Conservation (phyloP, 2,113 vertebrate species). For the Stegostoma tigrinum region DNA sequence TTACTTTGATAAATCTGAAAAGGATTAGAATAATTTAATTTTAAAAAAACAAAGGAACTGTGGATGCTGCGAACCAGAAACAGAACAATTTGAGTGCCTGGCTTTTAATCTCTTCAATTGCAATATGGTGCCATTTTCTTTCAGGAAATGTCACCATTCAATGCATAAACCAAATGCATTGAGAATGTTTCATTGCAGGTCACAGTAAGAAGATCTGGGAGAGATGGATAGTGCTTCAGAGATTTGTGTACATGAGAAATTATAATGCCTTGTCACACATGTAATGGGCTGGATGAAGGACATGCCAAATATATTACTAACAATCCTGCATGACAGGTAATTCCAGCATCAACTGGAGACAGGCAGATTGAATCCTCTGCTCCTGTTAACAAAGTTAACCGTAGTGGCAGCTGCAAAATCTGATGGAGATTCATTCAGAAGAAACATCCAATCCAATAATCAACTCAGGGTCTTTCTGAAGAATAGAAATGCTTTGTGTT, state of each 20-base stretch:
- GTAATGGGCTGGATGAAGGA: not conserved
- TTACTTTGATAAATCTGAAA: not conserved
- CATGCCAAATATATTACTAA: slow-evolving; percentile 17
- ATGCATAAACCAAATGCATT: not conserved
- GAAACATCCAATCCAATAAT: slow-evolving; percentile 5
- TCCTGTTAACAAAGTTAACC: slow-evolving; percentile 16
- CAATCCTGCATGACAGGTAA: not conserved
- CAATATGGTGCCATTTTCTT: not conserved
- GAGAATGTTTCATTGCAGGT: slow-evolving; percentile 14
- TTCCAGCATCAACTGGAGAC: slow-evolving; percentile 6
- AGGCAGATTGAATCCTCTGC: slow-evolving; percentile 20
- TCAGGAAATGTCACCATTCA: slow-evolving; percentile 22
- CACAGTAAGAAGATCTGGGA: not conserved
- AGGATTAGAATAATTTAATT: not conserved
- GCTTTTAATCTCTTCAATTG: not conserved
- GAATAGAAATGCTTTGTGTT: slow-evolving; percentile 7
- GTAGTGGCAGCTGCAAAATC: not conserved
- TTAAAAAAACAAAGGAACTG: too few relatives aligned
- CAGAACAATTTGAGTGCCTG: not conserved
- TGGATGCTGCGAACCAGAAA: not conserved
- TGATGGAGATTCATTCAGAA: not conserved
- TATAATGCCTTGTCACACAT: slow-evolving; percentile 32
- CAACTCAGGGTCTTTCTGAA: not conserved
- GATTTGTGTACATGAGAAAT: not conserved
- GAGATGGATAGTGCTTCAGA: slow-evolving; percentile 24